phyloP scores from a whole-genome alignment of 2,888 invertebrate genomes.

The Conchocele bisecta region DNA sequence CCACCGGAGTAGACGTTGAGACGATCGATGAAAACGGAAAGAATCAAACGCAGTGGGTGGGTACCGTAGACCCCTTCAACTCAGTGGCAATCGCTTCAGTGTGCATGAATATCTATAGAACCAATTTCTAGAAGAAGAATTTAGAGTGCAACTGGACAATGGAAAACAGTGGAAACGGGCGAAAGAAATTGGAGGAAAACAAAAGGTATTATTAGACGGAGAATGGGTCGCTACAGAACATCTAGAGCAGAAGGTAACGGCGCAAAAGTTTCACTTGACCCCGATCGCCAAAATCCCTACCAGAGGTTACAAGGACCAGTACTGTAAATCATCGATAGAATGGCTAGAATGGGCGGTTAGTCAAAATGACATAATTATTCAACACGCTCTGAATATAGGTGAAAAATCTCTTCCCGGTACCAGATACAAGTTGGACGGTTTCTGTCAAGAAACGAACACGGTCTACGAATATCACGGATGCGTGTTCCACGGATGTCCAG shows the following conservation, averaged over 20 bases:
- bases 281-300: slow-evolving; percentile 43
- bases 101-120: too few species aligned
- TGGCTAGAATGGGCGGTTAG: slow-evolving; percentile 41
- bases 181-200: too few species aligned
- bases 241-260: too few species aligned
- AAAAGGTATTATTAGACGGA: too few species aligned
- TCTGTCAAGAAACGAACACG: slow-evolving; percentile 23
- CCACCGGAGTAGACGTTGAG: slow-evolving; percentile 7
- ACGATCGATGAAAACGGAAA: slow-evolving; percentile 1
- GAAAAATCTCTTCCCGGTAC: slow-evolving; percentile 32
- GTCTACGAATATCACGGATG: slow-evolving; percentile 41
- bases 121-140: too few species aligned
- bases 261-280: slow-evolving; percentile 25
- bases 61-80: slow-evolving; percentile 25
- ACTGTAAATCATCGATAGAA: slow-evolving; percentile 33
- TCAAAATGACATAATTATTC: not conserved
- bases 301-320: slow-evolving; percentile 39
- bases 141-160: too few species aligned
- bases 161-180: too few species aligned
- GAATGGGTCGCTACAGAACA: too few species aligned
- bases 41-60: too few species aligned
- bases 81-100: too few species aligned
- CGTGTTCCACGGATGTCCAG: too few species aligned
- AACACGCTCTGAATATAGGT: slow-evolving; percentile 27
- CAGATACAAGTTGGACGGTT: slow-evolving; percentile 37